Evolutionary conservation across 2,113 vertebrate genomes (phyloP), one percentile per base, ranked within the genome.

Genomic region (Thinocorus orbignyianus): DNA sequence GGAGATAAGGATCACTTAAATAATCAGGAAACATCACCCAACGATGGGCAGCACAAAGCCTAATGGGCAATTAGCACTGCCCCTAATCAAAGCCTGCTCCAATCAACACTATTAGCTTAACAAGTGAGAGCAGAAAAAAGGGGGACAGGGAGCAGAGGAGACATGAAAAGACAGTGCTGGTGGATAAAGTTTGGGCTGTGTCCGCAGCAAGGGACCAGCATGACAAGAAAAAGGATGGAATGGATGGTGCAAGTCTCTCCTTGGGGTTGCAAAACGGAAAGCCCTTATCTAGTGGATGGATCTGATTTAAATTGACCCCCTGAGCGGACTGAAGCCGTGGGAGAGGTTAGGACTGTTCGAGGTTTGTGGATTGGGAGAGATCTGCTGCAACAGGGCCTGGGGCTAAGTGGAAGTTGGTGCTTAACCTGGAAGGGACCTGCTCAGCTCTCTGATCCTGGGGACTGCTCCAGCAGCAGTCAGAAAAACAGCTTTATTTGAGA

Each of bases 401-500:
- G 77, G 71, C 62, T 42, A 37, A 0, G 0, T 2, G 13, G 28
- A 48, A 92, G 18, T 30, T 1, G 0, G 46, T 39, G 64, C 22
- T 80, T 78, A 93, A 91, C 57, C 65, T 84, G 62, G 80, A 76
- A 86, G 69, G 57, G 81, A 90, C n/a, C 49, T 0, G 0, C 88
- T 90, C 25, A 31, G 37, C 51, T 26, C 73, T 61, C 82, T 15
- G 26, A 66, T 84, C 48, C 76, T 0, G 25, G 49, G 57, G 51
- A 22, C 49, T 44, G 83, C 80, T 55, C 52, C 48, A 74, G 71
- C 16, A 41, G 57, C 79, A 61, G 51, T 51, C 52, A 74, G 91
- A 73, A 80, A 89, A 96, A 39, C 81, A 82, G 77, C 62, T 79
- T 88, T 62, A 84, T 95, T 71, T 87, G 17, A 4, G 20, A 77